Conservation (phyloP, 1,140 invertebrate genomes). For the Drosophila pseudoananassae region DNA sequence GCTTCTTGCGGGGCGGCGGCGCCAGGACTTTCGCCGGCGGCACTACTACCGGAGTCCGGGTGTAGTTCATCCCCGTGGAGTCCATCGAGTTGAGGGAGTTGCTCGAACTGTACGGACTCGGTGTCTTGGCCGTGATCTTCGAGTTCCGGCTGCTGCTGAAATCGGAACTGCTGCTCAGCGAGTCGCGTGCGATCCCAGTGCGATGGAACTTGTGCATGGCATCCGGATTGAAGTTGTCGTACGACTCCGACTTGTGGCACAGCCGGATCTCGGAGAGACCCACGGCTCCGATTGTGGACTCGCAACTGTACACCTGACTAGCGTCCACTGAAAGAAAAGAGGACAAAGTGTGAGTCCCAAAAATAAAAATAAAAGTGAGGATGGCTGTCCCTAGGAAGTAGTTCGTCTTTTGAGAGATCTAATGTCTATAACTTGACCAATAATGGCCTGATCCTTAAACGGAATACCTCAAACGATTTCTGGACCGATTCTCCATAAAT, state of each 20-base stretch:
- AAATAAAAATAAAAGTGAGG: background rate
- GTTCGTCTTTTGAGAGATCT: too few species aligned
- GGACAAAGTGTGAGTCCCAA: background rate
- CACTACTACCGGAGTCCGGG: slow-evolving; percentile 63
- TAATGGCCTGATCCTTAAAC: too few species aligned
- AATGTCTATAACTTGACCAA: too few species aligned
- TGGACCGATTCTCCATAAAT: too few species aligned
- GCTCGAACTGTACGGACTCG: slow-evolving; percentile 83
- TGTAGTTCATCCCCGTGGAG: slow-evolving; percentile 82
- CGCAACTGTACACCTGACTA: slow-evolving; percentile 83
- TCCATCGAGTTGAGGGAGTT: slow-evolving; percentile 83
- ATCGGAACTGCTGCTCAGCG: slow-evolving; percentile 82
- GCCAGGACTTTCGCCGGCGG: slow-evolving; percentile 54
- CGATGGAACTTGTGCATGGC: slow-evolving; percentile 79
- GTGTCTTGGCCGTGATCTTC: slow-evolving; percentile 79
- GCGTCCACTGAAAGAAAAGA: slow-evolving; percentile 60
- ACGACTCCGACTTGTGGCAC: slow-evolving; percentile 80
- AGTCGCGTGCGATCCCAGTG: slow-evolving; percentile 66
- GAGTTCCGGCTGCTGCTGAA: slow-evolving; percentile 81
- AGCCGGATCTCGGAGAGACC: slow-evolving; percentile 81
- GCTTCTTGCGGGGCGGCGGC: slow-evolving; percentile 79
- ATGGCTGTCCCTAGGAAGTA: too few species aligned
- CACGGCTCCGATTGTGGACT: slow-evolving; percentile 81
- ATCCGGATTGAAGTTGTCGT: slow-evolving; percentile 78
- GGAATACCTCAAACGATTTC: too few species aligned